Conservation (phyloP, 1,140 invertebrate species). For the Leptonema lineaticorne region DNA sequence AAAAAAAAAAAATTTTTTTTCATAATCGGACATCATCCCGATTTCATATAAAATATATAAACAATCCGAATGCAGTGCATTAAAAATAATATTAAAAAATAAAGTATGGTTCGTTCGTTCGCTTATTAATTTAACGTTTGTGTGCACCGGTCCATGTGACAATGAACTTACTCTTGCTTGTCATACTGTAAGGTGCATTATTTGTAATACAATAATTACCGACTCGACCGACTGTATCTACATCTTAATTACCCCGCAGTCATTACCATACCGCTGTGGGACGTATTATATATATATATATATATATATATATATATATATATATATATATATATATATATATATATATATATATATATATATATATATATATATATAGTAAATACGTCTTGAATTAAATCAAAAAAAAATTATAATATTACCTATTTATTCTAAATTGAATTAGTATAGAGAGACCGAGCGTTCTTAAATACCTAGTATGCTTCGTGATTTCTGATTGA, state of each 20-base stretch:
- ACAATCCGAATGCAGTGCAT: too few relatives aligned
- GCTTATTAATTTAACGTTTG: constrained; percentile 21
- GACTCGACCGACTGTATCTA: constrained; percentile 14
- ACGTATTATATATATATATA: neutral
- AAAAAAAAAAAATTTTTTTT: too few relatives aligned
- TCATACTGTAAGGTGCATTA: constrained; percentile 29
- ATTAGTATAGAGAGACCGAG: too few relatives aligned
- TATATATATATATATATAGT: too few relatives aligned
- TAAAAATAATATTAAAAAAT: too few relatives aligned
- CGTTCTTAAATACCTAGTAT: too few relatives aligned
- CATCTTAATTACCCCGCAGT: constrained; percentile 24
- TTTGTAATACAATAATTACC: constrained; percentile 33
- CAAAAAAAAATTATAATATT: neutral
- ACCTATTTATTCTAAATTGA: too few relatives aligned
- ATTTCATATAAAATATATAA: too few relatives aligned
- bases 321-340: neutral
- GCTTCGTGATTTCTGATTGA: too few relatives aligned
- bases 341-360: neutral
- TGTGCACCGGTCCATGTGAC: constrained; percentile 34
- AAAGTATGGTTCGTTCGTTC: neutral
- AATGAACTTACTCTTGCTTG: constrained; percentile 36
- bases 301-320: neutral
- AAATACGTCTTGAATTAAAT: too few relatives aligned
- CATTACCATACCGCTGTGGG: neutral
- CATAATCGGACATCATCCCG: too few relatives aligned